These are phyloP conservation scores for Anticlea derivata DNA, from an alignment of 2,888 invertebrate genomes.

Conservation along the genomic window DNA sequence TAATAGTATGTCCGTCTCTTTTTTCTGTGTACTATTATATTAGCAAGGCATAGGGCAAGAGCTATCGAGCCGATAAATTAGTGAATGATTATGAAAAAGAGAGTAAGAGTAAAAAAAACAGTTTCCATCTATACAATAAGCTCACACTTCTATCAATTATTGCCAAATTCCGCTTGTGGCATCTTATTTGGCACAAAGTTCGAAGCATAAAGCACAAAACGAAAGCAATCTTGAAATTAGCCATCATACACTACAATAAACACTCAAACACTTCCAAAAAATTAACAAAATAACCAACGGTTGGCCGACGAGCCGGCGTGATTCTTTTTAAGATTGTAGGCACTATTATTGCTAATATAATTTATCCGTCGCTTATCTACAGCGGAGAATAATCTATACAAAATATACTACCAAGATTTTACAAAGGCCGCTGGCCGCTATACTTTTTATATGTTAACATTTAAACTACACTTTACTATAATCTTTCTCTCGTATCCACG, in stretches of 20 bases:
- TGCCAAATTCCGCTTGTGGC: slow-evolving; percentile 60
- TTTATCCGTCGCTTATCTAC: slow-evolving; percentile 77
- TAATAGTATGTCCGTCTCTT: too few relatives aligned
- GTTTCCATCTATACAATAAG: slow-evolving; percentile 31
- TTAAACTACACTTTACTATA: slow-evolving; percentile 72
- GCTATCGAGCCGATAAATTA: too few relatives aligned
- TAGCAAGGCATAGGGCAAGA: too few relatives aligned
- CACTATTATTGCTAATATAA: slow-evolving; percentile 83
- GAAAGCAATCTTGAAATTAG: slow-evolving; percentile 52
- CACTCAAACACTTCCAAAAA: slow-evolving; percentile 73
- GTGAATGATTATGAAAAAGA: too few relatives aligned
- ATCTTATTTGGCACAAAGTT: slow-evolving; percentile 72
- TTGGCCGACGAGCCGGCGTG: slow-evolving; percentile 57
- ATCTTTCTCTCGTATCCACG: slow-evolving; percentile 29
- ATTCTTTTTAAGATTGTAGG: slow-evolving; percentile 81
- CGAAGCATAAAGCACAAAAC: slow-evolving; percentile 50
- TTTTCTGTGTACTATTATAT: too few relatives aligned
- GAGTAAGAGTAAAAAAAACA: slow-evolving; percentile 29
- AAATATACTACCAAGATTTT: slow-evolving; percentile 80
- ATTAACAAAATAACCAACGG: slow-evolving; percentile 74
- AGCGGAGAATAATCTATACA: slow-evolving; percentile 79
- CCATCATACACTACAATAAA: slow-evolving; percentile 54
- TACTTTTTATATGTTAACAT: slow-evolving; percentile 72
- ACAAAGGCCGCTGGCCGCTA: slow-evolving; percentile 73
- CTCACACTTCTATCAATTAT: slow-evolving; percentile 46